Evolutionary conservation across 2,888 invertebrate species (phyloP), one percentile per base, ranked within the genome.

Genomic region (Labia minor): DNA sequence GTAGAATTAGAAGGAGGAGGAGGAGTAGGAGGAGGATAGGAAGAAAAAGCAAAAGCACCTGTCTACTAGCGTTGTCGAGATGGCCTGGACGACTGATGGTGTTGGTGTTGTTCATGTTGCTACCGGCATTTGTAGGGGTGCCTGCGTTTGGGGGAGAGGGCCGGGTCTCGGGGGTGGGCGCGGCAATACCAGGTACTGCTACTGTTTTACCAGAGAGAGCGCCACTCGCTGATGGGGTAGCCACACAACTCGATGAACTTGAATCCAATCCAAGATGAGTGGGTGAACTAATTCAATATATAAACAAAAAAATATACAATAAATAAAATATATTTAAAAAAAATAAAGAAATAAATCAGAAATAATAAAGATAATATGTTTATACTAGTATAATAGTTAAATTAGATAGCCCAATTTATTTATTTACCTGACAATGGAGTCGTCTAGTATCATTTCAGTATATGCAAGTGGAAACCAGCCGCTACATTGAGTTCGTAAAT

Each of bases 401-500:
- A n/a, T n/a, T n/a, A n/a, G n/a, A n/a, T n/a, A n/a, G n/a, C n/a
- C n/a, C n/a, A n/a, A n/a, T n/a, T n/a, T n/a, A n/a, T n/a, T n/a
- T 37, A 77, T 82, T 78, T 76, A 86, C 87, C 82, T 81, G 71
- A 82, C 77, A 49, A 49, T 49, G 71, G 84, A 82, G 71, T 86
- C 87, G 72, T 86, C 88, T 67, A 85, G 80, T 65, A 87, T 81
- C n/a, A 81, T 81, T 78, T 94, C 94, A 26, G 95, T 94, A 75
- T 95, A 95, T n/a, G 95, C 94, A 70, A 95, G 80, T 1, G 95
- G 95, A 78, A 95, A 95, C 95, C 95, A 95, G 33, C 95, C 95
- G 71, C 91, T 89, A 75, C 89, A 87, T 76, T 92, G 92, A n/a
- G 92, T 93, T 67, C 92, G 84, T 72, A 91, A 78, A 78, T 95